Percentiles rank a stretch among this genome's conserved stretches.
Conservation (phyloP, 1,140 invertebrate species). For the Cherax quadricarinatus region DNA sequence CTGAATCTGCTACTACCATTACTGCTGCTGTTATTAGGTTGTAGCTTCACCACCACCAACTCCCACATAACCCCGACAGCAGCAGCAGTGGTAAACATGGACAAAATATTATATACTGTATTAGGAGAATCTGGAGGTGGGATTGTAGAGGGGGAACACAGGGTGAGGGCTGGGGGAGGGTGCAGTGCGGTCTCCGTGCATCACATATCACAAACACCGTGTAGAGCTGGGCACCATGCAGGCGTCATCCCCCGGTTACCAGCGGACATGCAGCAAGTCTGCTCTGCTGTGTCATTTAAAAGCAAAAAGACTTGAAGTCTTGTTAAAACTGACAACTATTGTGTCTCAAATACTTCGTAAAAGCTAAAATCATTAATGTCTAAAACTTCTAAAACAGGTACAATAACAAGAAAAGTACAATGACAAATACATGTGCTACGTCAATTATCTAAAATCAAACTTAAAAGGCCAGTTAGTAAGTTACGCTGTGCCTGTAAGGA, state of each 20-base stretch:
- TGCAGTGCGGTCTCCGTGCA: constrained; percentile 66
- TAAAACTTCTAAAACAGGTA: constrained; percentile 72
- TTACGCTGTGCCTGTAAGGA: constrained; percentile 67
- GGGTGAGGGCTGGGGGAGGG: constrained; percentile 20
- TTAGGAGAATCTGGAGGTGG: constrained; percentile 18
- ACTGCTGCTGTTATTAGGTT: constrained; percentile 36
- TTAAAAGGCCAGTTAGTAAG: constrained; percentile 72
- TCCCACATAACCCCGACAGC: constrained; percentile 28
- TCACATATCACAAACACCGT: constrained; percentile 71
- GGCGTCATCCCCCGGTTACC: constrained; percentile 69
- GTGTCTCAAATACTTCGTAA: constrained; percentile 61
- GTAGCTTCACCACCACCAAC: constrained; percentile 30
- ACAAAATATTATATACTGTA: background rate
- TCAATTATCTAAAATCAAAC: constrained; percentile 68
- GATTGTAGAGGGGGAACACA: constrained; percentile 5
- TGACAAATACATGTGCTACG: constrained; percentile 69
- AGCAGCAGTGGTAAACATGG: constrained; percentile 16
- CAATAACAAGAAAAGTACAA: constrained; percentile 70
- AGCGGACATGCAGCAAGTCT: constrained; percentile 72
- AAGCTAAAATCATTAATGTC: constrained; percentile 70
- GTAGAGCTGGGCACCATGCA: constrained; percentile 60
- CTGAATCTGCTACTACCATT: constrained; percentile 29
- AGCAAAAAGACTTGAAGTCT: constrained; percentile 66
- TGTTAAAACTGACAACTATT: constrained; percentile 68
- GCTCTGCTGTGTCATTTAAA: constrained; percentile 72